Evolutionary conservation across 1,140 invertebrate genomes (phyloP).

Genomic region (Cataglyphis hispanica): DNA sequence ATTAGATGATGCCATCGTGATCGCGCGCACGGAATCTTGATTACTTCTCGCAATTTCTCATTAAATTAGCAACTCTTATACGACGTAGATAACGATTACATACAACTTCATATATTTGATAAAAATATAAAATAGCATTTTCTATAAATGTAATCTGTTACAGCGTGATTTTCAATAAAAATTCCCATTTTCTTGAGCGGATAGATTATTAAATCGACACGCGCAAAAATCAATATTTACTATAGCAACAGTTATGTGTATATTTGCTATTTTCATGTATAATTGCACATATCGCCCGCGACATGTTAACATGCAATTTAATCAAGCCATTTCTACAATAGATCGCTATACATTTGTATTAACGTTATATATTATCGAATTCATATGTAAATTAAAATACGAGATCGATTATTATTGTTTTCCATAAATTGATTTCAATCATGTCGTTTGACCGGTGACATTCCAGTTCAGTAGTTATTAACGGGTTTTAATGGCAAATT

Average conservation of each 20-base stretch:
- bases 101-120: background rate
- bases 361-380: background rate
- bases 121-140: background rate
- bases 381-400: conserved; percentile 10
- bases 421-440: conserved; percentile 47
- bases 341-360: conserved; percentile 23
- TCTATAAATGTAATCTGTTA: background rate
- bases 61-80: background rate
- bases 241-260: background rate
- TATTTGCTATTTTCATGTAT: background rate
- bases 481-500: conserved; percentile 42
- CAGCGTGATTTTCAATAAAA: background rate
- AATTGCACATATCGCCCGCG: background rate
- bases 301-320: conserved; percentile 16
- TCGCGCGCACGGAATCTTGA: background rate
- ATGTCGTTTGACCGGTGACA: conserved; percentile 13
- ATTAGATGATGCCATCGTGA: conserved; percentile 52
- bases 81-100: background rate
- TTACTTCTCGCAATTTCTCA: conserved; percentile 26
- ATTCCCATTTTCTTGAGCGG: background rate
- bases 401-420: conserved; percentile 43
- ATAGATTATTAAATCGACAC: conserved; percentile 18
- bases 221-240: conserved; percentile 14
- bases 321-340: conserved; percentile 33
- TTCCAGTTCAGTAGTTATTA: conserved; percentile 27